Base-by-base conservation (phyloP, 2,888 invertebrate species). In the Drosophila falleni region DNA sequence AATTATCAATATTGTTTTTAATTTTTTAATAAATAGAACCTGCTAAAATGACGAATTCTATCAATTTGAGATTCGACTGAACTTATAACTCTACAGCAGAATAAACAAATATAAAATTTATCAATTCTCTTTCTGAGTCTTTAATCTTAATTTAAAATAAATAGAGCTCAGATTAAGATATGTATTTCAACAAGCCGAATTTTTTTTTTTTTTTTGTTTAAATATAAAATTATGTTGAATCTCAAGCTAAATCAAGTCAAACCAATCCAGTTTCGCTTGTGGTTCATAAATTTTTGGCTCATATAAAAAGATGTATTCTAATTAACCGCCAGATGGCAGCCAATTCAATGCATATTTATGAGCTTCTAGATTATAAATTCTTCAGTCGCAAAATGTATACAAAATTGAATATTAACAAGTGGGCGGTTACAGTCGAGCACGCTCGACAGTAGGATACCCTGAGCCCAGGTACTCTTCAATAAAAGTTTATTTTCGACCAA, bases 321-420 rank as follows among this genome's bases (percentile, higher is more conserved):
- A 87, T 87, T 78, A 63, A 60, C 23, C 41, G 15, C 16, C 64
- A 50, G 60, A 69, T 69, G 58, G 61, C 58, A 76, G 64, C 68
- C 56, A 78, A 81, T 81, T 82, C 64, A 73, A 82, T 58, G 47
- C 58, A 47, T 76, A 81, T 87, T 79, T 87, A 82, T 81, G 71
- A 75, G 70, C 76, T 64, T 58, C 69, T 67, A 50, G 71, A 66
- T 71, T 59, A 73, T 70, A 77, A 71, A 80, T 77, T 73, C n/a
- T 62, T 59, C 62, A 65, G 71, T 78, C 66, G 65, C 66, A 58
- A 65, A 66, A 55, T 59, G 63, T 77, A 56, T 54, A 60, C 54
- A 49, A 66, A 80, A 78, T 73, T 74, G 66, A 65, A 54, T 67
- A 82, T 80, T 82, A 71, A 88, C n/a, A n/a, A n/a, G n/a, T n/a